Evolutionary conservation across 2,888 invertebrate genomes (phyloP).

Genomic region (Dasysyrphus albostriatus): DNA sequence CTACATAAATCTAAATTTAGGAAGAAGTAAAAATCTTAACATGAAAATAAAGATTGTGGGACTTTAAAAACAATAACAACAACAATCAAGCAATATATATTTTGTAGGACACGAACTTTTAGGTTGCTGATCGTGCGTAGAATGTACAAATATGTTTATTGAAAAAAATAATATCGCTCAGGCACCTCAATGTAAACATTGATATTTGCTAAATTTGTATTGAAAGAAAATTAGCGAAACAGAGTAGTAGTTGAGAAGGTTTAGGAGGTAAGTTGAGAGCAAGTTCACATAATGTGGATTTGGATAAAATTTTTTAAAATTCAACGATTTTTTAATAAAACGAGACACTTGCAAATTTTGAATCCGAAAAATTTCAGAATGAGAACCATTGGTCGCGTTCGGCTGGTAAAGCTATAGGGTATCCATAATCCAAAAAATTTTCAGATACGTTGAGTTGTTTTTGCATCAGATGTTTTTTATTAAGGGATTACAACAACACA

Average conservation of each 20-base stretch:
- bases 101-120: conserved; percentile 72
- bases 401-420: too few species aligned
- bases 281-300: not conserved
- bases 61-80: conserved; percentile 36
- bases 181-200: conserved; percentile 46
- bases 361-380: too few species aligned
- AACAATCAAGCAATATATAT: conserved; percentile 16
- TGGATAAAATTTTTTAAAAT: too few species aligned
- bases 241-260: conserved; percentile 2
- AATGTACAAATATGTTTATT: conserved; percentile 17
- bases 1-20: conserved; percentile 71
- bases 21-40: conserved; percentile 39
- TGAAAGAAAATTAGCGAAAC: conserved; percentile 31
- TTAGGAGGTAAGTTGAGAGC: not conserved
- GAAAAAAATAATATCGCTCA: not conserved
- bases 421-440: too few species aligned
- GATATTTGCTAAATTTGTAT: conserved; percentile 21
- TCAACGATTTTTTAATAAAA: too few species aligned
- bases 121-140: conserved; percentile 15
- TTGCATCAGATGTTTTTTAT: too few species aligned
- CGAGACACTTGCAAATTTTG: too few species aligned
- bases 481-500: too few species aligned
- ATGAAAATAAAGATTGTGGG: conserved; percentile 18
- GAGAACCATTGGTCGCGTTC: too few species aligned
- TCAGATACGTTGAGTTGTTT: too few species aligned